Conservation (phyloP, 1,140 invertebrate species). For the Drosophila nasuta region DNA sequence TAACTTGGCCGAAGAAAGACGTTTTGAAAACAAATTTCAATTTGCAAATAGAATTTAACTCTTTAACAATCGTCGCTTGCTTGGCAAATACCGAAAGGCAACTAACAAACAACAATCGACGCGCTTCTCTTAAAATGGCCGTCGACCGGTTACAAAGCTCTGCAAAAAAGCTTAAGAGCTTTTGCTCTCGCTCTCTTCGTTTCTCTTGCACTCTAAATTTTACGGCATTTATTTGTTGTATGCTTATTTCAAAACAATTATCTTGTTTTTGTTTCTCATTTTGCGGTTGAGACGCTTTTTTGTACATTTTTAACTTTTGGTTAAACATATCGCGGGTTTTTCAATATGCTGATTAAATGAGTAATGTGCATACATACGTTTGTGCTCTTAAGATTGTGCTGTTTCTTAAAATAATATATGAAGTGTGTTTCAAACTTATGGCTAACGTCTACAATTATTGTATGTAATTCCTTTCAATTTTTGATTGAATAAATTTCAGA, state of each 20-base stretch:
- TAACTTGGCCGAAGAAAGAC: constrained; percentile 17
- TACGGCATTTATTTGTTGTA: constrained; percentile 26
- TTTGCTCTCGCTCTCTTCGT: background rate
- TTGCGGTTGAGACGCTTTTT: constrained; percentile 45
- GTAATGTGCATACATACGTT: too few relatives aligned
- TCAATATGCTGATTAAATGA: too few relatives aligned
- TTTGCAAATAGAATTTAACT: background rate
- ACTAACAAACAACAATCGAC: background rate
- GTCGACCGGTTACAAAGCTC: constrained; percentile 5
- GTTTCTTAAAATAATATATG: too few relatives aligned
- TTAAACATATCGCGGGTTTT: too few relatives aligned
- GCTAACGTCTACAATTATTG: too few relatives aligned
- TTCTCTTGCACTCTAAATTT: background rate
- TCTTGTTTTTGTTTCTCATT: constrained; percentile 55
- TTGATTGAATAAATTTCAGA: too few relatives aligned
- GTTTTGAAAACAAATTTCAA: constrained; percentile 13
- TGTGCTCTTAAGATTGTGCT: too few relatives aligned
- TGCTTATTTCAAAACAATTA: constrained; percentile 32
- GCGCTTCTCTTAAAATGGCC: constrained; percentile 8
- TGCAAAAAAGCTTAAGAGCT: background rate
- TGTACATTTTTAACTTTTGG: constrained; percentile 56
- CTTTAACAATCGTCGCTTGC: background rate
- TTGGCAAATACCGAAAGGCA: constrained; percentile 6
- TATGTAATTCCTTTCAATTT: too few relatives aligned
- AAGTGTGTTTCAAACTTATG: too few relatives aligned